A percentile compares a stretch with the other conserved stretches of the same genome.
Evolutionary conservation across 2,888 invertebrate genomes (phyloP).

Genomic region (Baccha elongata): DNA sequence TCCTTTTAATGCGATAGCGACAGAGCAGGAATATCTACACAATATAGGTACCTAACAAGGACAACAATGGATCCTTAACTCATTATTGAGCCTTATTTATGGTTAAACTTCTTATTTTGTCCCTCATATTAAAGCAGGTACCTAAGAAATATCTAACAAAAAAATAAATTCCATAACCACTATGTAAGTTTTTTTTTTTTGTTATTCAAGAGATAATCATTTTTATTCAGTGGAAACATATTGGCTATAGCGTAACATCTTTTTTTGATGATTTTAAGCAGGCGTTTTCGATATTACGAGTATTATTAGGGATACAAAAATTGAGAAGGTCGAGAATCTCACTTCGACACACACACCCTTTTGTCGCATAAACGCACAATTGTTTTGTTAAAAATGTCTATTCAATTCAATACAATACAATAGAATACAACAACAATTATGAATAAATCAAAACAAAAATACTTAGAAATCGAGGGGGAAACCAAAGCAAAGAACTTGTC

Average conservation of each 20-base stretch:
- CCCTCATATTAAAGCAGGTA: too few species aligned
- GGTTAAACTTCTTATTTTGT: slow-evolving; percentile 34
- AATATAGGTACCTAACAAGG: neutral
- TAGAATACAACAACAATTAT: slow-evolving; percentile 61
- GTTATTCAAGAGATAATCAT: slow-evolving; percentile 51
- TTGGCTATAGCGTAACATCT: slow-evolving; percentile 47
- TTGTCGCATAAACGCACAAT: slow-evolving; percentile 53
- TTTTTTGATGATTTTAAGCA: slow-evolving; percentile 53
- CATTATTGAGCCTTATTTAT: neutral
- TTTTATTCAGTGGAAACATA: slow-evolving; percentile 53
- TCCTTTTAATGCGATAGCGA: too few species aligned
- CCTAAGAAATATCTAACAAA: slow-evolving; percentile 46
- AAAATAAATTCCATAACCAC: slow-evolving; percentile 41
- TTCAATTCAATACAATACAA: slow-evolving; percentile 64
- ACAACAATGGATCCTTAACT: neutral
- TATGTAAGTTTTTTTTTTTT: slow-evolving; percentile 47
- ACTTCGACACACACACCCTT: slow-evolving; percentile 57
- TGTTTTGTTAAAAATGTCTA: slow-evolving; percentile 64
- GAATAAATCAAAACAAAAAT: slow-evolving; percentile 60
- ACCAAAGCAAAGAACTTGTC: slow-evolving; percentile 48
- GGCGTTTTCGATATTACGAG: slow-evolving; percentile 43
- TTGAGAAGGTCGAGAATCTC: slow-evolving; percentile 48
- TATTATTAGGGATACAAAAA: slow-evolving; percentile 27
- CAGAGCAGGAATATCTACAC: too few species aligned
- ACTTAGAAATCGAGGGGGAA: slow-evolving; percentile 11